phyloP scores from a whole-genome alignment of 1,140 invertebrate genomes.

The Nylanderia fulva region DNA sequence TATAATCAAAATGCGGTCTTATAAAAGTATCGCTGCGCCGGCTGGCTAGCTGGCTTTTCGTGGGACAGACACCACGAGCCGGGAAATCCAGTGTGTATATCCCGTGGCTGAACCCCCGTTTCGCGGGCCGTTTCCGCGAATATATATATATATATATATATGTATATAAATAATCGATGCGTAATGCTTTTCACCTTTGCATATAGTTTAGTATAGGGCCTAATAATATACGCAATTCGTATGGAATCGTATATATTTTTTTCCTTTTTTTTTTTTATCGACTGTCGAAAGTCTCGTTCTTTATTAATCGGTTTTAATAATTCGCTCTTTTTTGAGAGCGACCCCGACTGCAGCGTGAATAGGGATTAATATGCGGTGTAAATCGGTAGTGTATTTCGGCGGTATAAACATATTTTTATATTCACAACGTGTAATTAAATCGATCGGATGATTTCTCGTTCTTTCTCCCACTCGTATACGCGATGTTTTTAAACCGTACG shows the following conservation, averaged over 20 bases:
- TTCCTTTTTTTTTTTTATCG: not conserved
- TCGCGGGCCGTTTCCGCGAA: constrained; percentile 47
- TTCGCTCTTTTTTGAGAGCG: too few relatives aligned
- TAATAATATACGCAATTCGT: constrained; percentile 3
- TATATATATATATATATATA: constrained; percentile 9
- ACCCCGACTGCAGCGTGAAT: too few relatives aligned
- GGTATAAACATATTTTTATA: not conserved
- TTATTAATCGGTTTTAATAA: not conserved
- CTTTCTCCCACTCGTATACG: too few relatives aligned
- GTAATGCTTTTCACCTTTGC: constrained; percentile 55
- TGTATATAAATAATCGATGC: constrained; percentile 51
- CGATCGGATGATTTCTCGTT: too few relatives aligned
- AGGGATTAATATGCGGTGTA: too few relatives aligned
- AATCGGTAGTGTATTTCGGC: not conserved
- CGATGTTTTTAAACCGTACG: not conserved
- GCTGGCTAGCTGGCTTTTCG: constrained; percentile 44
- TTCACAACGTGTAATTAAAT: not conserved
- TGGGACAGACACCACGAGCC: constrained; percentile 33
- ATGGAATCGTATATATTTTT: not conserved
- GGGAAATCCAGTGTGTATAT: constrained; percentile 49
- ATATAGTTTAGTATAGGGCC: constrained; percentile 42
- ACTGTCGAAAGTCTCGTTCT: not conserved
- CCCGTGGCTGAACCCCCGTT: constrained; percentile 31
- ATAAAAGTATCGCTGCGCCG: constrained; percentile 42
- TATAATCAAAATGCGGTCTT: constrained; percentile 59